These are phyloP conservation scores for Hyles vespertilio DNA, from an alignment of 1,140 invertebrate species.

Conservation along the genomic window DNA sequence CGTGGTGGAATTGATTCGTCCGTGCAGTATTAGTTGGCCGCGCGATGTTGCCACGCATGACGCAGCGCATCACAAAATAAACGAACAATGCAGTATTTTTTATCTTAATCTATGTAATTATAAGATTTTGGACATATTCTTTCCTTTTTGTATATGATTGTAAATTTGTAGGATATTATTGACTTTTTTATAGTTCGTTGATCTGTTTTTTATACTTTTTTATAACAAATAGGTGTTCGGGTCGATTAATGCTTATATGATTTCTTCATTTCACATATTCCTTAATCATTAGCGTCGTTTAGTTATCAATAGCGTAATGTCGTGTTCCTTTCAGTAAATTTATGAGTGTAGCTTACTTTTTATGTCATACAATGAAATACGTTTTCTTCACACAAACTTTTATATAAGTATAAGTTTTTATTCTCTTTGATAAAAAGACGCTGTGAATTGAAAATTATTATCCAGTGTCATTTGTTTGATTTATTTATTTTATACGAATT, in stretches of 20 bases:
- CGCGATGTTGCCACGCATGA: conserved; percentile 24
- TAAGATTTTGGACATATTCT: conserved; percentile 64
- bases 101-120: conserved; percentile 40
- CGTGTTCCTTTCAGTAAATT: too few species aligned
- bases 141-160: conserved; percentile 67
- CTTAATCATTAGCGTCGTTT: too few species aligned
- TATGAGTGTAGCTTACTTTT: too few species aligned
- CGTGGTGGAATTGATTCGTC: conserved; percentile 13
- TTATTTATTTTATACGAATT: too few species aligned
- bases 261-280: too few species aligned
- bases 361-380: too few species aligned
- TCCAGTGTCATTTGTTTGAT: too few species aligned
- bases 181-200: conserved; percentile 42
- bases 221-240: conserved; percentile 16
- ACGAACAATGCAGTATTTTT: conserved; percentile 62
- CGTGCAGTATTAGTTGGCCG: conserved; percentile 22
- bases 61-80: conserved; percentile 30
- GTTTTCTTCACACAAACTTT: too few species aligned
- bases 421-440: too few species aligned
- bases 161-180: conserved; percentile 64
- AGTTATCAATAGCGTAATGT: too few species aligned
- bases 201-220: conserved; percentile 57
- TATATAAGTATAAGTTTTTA: too few species aligned
- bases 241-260: conserved; percentile 2
- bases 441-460: too few species aligned